Conservation (phyloP, 1,140 invertebrate species). For the Ips typographus region DNA sequence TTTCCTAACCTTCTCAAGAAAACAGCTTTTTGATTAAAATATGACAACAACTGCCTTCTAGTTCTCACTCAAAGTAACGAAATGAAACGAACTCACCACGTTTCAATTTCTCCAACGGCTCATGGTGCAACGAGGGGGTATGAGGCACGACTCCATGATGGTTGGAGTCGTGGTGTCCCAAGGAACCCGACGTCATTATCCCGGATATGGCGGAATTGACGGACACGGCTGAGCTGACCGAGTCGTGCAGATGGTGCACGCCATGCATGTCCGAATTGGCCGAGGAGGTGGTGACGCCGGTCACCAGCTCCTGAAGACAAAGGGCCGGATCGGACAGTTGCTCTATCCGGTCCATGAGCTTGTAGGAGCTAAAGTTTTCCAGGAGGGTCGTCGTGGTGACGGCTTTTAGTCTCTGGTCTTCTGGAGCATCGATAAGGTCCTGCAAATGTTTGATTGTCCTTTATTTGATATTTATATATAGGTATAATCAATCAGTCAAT, state of each 20-base stretch:
- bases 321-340: constrained; percentile 65
- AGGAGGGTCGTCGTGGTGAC: constrained; percentile 20
- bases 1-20: too few relatives aligned
- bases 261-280: constrained; percentile 56
- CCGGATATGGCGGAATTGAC: constrained; percentile 67
- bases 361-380: constrained; percentile 14
- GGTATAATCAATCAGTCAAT: too few relatives aligned
- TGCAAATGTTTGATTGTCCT: background rate
- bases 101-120: constrained; percentile 80
- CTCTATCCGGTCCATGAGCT: constrained; percentile 58
- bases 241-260: constrained; percentile 64
- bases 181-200: constrained; percentile 63
- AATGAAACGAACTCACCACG: constrained; percentile 63
- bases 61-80: background rate
- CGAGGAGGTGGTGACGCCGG: constrained; percentile 52
- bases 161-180: constrained; percentile 54
- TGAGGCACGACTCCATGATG: constrained; percentile 50
- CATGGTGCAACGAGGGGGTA: constrained; percentile 66
- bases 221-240: constrained; percentile 62
- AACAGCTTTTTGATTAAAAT: too few relatives aligned
- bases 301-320: constrained; percentile 73
- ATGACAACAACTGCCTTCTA: too few relatives aligned
- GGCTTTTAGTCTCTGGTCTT: constrained; percentile 7
- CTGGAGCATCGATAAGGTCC: constrained; percentile 17
- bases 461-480: too few relatives aligned